phyloP scores from a whole-genome alignment of 2,797 vertebrate species.

The Sebastes matsubarae region DNA sequence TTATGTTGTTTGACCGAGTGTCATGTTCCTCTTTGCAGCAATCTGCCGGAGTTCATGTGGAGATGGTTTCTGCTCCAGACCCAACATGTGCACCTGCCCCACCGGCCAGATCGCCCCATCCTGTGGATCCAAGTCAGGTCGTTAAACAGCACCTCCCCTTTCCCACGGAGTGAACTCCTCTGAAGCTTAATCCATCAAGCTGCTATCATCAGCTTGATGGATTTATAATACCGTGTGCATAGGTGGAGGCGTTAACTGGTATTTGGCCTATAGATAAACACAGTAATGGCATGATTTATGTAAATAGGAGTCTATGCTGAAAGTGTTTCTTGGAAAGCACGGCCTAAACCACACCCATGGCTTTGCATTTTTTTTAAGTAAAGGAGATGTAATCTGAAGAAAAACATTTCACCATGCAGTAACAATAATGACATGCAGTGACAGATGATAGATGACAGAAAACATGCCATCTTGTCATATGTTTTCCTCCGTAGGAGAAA shows the following conservation, averaged over 20 bases:
- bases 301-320: slow-evolving; percentile 29
- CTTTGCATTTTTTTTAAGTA: background rate
- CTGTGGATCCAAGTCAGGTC: slow-evolving; percentile 98
- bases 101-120: slow-evolving; percentile 93
- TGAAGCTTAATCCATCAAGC: background rate
- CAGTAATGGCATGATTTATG: slow-evolving; percentile 33
- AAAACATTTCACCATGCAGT: slow-evolving; percentile 28
- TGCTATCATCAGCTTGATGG: background rate
- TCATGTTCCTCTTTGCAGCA: slow-evolving; percentile 80
- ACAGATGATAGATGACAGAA: slow-evolving; percentile 40
- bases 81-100: slow-evolving; percentile 98
- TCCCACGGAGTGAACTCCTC: slow-evolving; percentile 2
- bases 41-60: slow-evolving; percentile 98
- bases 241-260: slow-evolving; percentile 1
- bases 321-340: slow-evolving; percentile 22
- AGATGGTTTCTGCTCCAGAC: slow-evolving; percentile 98
- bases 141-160: slow-evolving; percentile 25
- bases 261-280: slow-evolving; percentile 31
- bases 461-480: slow-evolving; percentile 14
- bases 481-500: slow-evolving; percentile 6
- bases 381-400: slow-evolving; percentile 36
- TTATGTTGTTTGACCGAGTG: slow-evolving; percentile 34
- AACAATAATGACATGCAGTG: slow-evolving; percentile 27
- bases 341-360: slow-evolving; percentile 14
- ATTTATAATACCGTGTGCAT: slow-evolving; percentile 17